These are phyloP conservation scores for Phymatocera aterrima DNA, from an alignment of 2,888 invertebrate species.

Conservation along the genomic window DNA sequence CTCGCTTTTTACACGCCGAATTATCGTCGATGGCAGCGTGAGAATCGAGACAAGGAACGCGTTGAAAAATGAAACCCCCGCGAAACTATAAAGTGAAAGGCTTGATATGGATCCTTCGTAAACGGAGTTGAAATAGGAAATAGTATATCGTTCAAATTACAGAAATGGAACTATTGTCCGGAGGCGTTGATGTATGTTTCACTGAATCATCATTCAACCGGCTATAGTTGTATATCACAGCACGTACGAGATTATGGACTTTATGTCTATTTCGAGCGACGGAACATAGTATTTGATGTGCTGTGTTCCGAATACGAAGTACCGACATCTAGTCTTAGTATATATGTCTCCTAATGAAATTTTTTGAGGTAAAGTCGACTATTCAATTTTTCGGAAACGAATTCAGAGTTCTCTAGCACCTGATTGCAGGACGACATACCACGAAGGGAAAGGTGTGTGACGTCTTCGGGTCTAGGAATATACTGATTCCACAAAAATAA, in stretches of 20 bases:
- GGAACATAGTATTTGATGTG: not conserved
- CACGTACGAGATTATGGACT: not conserved
- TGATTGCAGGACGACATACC: too few relatives aligned
- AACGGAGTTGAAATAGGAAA: constrained; percentile 8
- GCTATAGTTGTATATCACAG: not conserved
- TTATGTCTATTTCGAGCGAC: not conserved
- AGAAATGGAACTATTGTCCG: not conserved
- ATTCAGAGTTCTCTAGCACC: too few relatives aligned
- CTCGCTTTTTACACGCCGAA: constrained; percentile 41
- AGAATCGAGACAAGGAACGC: constrained; percentile 32
- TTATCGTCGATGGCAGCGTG: constrained; percentile 42
- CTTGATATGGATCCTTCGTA: constrained; percentile 22
- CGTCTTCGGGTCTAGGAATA: not conserved
- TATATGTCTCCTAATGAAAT: too few relatives aligned
- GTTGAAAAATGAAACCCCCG: constrained; percentile 36
- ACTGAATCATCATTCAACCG: not conserved
- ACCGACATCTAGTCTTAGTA: too few relatives aligned
- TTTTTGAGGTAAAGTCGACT: too few relatives aligned
- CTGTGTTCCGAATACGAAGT: too few relatives aligned
- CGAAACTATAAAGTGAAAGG: constrained; percentile 28
- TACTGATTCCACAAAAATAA: not conserved
- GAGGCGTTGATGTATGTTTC: not conserved
- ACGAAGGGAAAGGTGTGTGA: too few relatives aligned
- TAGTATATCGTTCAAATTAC: constrained; percentile 7
- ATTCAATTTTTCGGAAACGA: too few relatives aligned